Base-by-base conservation (phyloP, 1,140 invertebrate species). In the Akabosia matsudoensis region DNA sequence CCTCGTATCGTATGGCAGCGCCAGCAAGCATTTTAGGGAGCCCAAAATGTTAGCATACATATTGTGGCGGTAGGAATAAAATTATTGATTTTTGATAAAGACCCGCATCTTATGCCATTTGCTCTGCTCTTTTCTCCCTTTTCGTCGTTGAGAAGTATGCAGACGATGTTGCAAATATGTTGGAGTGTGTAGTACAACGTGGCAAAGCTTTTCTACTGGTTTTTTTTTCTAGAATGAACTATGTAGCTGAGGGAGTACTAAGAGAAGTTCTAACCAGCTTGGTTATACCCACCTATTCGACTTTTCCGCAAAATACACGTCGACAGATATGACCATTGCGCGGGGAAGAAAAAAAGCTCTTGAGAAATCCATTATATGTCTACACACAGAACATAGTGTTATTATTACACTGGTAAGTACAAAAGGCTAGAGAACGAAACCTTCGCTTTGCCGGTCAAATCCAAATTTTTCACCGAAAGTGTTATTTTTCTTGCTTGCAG, bases 61-160 rank as follows among this genome's bases (percentile, higher is more conserved):
- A 31, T 67, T 67, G 61, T 67, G 61, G 61, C n/a, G 61, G 61
- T 67, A 67, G 61, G 61, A 67, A 67, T 67, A 67, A 67, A 67
- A 67, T 67, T 67, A 67, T 67, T 67, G 61, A 67, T 67, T 67
- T 67, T 67, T 67, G 61, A 67, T 67, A 67, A 67, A 67, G 61
- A 67, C 61, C 61, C 61, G 61, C 61, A 67, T 67, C 61, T 67
- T 67, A 67, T 67, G 28, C 61, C 61, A 67, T 67, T 67, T 30
- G 61, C 7, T n/a, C 61, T 67, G 61, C 28, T 67, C 30, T 56
- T 56, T 56, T 56, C 54, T 31, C 61, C 22, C 24, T 67, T n/a
- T 67, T 67, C 30, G 13, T 10, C 31, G 24, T 30, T 30, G 13
- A 30, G 26, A 4, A 13, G 61, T 31, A 67, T 67, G 61, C 61